These are phyloP conservation scores for Cherax quadricarinatus DNA, from an alignment of 1,140 invertebrate species.

Conservation along the genomic window DNA sequence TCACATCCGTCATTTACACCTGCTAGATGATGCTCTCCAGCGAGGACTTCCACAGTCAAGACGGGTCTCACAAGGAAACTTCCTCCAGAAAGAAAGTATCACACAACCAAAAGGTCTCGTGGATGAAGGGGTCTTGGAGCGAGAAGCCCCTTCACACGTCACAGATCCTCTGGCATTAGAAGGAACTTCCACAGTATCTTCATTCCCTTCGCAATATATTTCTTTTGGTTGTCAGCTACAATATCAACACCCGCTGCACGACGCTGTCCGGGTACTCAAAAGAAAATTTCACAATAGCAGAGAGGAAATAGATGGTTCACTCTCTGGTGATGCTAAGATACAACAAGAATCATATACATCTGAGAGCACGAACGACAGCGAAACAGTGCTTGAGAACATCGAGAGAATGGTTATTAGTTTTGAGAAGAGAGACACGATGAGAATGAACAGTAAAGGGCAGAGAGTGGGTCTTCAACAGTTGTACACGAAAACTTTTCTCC, in stretches of 20 bases:
- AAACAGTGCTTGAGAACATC: conserved; percentile 37
- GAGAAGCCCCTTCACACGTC: not conserved
- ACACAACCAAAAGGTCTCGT: not conserved
- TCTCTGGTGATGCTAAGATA: not conserved
- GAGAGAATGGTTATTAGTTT: conserved; percentile 52
- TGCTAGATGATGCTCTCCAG: too few species aligned
- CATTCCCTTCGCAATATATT: not conserved
- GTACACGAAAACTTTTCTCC: not conserved
- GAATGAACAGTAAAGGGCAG: conserved; percentile 18
- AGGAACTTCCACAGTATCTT: not conserved
- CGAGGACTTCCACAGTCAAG: not conserved
- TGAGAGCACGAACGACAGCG: not conserved
- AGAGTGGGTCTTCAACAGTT: not conserved
- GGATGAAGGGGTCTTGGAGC: not conserved
- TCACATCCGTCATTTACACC: too few species aligned
- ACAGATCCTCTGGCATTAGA: not conserved
- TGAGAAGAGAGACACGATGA: conserved; percentile 46
- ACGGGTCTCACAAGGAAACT: not conserved
- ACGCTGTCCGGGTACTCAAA: not conserved
- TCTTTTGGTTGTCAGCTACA: not conserved
- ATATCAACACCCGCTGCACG: not conserved
- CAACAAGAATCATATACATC: not conserved
- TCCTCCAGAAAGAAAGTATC: not conserved
- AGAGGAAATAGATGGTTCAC: not conserved
- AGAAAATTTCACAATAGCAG: not conserved